Evolutionary conservation across 1,140 invertebrate species (phyloP), one percentile per base, ranked within the genome.

Genomic region (Zaprionus kolodkinae): DNA sequence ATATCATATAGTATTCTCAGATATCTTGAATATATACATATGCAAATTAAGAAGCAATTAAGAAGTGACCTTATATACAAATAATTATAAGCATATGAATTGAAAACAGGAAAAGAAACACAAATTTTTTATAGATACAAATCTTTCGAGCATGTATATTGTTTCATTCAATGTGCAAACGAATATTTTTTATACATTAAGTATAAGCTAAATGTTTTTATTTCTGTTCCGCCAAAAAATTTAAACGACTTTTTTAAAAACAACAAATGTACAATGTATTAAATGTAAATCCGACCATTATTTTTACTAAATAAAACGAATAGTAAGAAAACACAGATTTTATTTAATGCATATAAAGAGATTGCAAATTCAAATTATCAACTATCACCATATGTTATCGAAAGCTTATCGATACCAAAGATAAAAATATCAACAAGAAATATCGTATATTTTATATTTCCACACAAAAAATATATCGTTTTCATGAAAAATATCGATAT

Each of bases 51-150:
- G 59, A 73, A 50, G 40, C 62, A 66, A 66, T 81, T 79, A 76
- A 64, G 72, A 88, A 89, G 85, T 89, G 85, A 89, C 85, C 85
- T 89, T 89, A 89, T 89, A 89, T 79, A 67, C 72, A 73, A 64
- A 48, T 89, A 89, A 89, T 85, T 81, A 82, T 30, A 61, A 72
- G 56, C 76, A 81, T 75, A 78, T 67, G 55, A 48, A 66, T 61
- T 59, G 40, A 60, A 61, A 78, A 61, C 55, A 57, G 48, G 59
- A 15, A 48, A 30, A 57, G 59, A 40, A 59, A 33, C 12, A 55
- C 27, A 66, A 72, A 54, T 65, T 72, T 85, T 85, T 72, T 63
- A 62, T 68, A 84, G 35, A 60, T 72, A 35, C 3, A 30, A 3
- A 69, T 70, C 64, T 84, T 81, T 73, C 61, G 55, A 80, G 21